phyloP scores from a whole-genome alignment of 1,140 invertebrate genomes.

The Coelopa frigida region DNA sequence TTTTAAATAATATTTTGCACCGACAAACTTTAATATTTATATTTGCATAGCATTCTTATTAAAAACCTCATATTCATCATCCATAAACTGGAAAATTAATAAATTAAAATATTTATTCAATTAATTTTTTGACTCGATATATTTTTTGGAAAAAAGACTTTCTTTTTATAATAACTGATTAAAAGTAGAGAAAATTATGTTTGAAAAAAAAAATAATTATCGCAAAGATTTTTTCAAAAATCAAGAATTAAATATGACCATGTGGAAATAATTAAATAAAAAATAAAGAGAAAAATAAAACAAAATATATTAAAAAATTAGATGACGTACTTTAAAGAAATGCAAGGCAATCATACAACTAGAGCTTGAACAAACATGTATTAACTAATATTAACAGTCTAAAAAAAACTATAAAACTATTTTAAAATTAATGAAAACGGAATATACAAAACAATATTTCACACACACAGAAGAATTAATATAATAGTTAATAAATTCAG shows the following conservation, averaged over 20 bases:
- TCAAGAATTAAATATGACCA: not conserved
- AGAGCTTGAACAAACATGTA: constrained; percentile 33
- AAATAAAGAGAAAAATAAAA: not conserved
- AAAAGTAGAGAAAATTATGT: too few relatives aligned
- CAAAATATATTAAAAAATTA: constrained; percentile 21
- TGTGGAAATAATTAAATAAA: not conserved
- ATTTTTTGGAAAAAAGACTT: too few relatives aligned
- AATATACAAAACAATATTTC: constrained; percentile 18
- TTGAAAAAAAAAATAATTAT: too few relatives aligned
- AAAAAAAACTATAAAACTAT: constrained; percentile 20
- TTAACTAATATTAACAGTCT: constrained; percentile 18
- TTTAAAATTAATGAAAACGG: constrained; percentile 41
- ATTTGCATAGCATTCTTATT: too few relatives aligned
- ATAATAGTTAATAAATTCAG: not conserved
- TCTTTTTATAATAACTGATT: too few relatives aligned
- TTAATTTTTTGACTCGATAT: too few relatives aligned
- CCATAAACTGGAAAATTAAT: too few relatives aligned
- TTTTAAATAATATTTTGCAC: too few relatives aligned
- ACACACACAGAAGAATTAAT: constrained; percentile 16
- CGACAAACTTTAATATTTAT: too few relatives aligned
- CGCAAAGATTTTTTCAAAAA: too few relatives aligned
- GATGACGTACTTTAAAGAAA: constrained; percentile 5
- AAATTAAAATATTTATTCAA: too few relatives aligned
- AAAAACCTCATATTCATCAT: too few relatives aligned
- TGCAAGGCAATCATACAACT: constrained; percentile 45